A percentile compares a stretch with the other conserved stretches of the same genome.
Conservation (phyloP, 2,888 invertebrate genomes). For the Corythucha ciliata region DNA sequence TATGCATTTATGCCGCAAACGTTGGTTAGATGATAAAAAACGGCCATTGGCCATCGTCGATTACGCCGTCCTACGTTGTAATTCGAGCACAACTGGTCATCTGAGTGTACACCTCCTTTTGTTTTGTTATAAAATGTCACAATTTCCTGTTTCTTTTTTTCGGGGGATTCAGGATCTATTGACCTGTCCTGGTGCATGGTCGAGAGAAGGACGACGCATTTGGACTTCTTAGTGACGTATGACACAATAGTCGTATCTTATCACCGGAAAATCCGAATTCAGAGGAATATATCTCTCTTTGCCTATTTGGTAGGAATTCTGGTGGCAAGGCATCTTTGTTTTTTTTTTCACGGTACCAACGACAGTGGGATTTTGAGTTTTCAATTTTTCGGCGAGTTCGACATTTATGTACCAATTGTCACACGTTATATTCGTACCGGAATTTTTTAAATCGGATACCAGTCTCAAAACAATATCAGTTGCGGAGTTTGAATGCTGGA, state of each 20-base stretch:
- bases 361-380: too few relatives aligned
- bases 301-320: not conserved
- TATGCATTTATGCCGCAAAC: too few relatives aligned
- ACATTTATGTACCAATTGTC: conserved; percentile 32
- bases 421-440: conserved; percentile 28
- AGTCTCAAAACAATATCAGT: conserved; percentile 24
- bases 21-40: too few relatives aligned
- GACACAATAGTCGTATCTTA: conserved; percentile 20
- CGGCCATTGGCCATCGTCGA: too few relatives aligned
- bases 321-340: conserved; percentile 12
- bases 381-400: too few relatives aligned
- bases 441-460: conserved; percentile 18
- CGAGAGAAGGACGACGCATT: conserved; percentile 20
- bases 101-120: conserved; percentile 21
- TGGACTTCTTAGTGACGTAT: conserved; percentile 11
- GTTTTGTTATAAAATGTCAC: conserved; percentile 22
- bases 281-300: not conserved
- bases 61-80: conserved; percentile 16
- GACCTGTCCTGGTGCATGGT: too few relatives aligned
- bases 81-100: conserved; percentile 21
- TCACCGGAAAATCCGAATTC: conserved; percentile 22
- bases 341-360: too few relatives aligned
- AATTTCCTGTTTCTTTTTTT: conserved; percentile 25
- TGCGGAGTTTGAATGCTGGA: conserved; percentile 16
- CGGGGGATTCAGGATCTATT: too few relatives aligned